Percentiles rank a stretch among this genome's conserved stretches.
These are phyloP conservation scores for Hyles lineata DNA, from an alignment of 2,888 invertebrate genomes.

Conservation along the genomic window DNA sequence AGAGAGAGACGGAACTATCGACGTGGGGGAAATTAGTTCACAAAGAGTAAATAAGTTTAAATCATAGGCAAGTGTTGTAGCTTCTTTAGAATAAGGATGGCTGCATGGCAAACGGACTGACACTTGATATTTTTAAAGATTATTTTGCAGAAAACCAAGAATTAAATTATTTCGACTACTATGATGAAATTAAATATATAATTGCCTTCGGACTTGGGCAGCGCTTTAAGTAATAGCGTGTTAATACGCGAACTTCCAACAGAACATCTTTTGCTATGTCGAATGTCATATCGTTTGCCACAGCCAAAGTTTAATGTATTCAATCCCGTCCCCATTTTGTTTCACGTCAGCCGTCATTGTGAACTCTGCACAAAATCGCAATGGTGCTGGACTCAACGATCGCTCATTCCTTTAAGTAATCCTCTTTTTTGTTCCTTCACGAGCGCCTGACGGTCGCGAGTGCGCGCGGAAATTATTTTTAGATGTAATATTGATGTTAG, in stretches of 20 bases:
- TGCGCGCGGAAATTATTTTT: slow-evolving; percentile 44
- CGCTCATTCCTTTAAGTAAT: slow-evolving; percentile 51
- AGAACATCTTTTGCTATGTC: no score
- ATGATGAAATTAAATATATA: no score
- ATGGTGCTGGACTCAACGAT: slow-evolving; percentile 48
- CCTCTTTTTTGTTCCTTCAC: slow-evolving; percentile 2
- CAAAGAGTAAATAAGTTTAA: slow-evolving; percentile 4
- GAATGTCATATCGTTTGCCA: not conserved
- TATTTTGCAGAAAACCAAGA: not conserved
- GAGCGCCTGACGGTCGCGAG: not conserved
- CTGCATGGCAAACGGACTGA: not conserved
- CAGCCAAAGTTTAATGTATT: not conserved
- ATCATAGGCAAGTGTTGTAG: slow-evolving; percentile 3
- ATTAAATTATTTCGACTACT: no score
- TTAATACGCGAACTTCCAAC: not conserved
- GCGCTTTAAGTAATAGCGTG: no score
- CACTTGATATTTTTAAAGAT: not conserved
- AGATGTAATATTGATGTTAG: slow-evolving; percentile 62
- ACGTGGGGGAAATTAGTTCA: not conserved
- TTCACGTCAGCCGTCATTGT: slow-evolving; percentile 25
- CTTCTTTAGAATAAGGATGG: slow-evolving; percentile 16
- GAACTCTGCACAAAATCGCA: slow-evolving; percentile 51
- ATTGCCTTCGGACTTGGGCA: no score
- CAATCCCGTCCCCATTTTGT: slow-evolving; percentile 3
- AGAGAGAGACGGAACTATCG: slow-evolving; percentile 8